Percentiles rank a stretch among this genome's conserved stretches.
phyloP scores from a whole-genome alignment of 2,797 vertebrate species.

The Chloroceryle inda region DNA sequence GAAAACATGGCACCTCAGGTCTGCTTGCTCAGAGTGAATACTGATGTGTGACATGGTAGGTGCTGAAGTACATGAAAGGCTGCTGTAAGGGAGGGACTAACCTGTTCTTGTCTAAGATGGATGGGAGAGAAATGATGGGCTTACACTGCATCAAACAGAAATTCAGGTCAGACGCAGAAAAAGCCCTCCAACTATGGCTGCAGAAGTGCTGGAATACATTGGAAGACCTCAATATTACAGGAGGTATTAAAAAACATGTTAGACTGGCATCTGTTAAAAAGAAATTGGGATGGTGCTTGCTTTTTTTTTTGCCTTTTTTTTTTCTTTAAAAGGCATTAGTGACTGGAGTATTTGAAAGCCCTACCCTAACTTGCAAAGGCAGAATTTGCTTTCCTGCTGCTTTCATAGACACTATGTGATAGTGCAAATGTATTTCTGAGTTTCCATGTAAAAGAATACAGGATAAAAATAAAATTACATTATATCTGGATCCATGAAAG shows the following conservation, averaged over 20 bases:
- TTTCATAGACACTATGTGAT: constrained; percentile 32
- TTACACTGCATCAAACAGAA: background rate
- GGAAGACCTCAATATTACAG: background rate
- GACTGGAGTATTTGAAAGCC: background rate
- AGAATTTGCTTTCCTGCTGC: constrained; percentile 40
- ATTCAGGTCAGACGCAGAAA: background rate
- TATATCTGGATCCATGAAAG: constrained; percentile 70
- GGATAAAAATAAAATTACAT: constrained; percentile 74
- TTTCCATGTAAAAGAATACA: constrained; percentile 54
- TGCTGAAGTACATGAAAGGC: background rate
- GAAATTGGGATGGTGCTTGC: background rate
- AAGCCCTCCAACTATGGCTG: background rate
- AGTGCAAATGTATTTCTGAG: constrained; percentile 56
- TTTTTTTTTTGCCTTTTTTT: background rate
- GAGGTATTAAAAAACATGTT: background rate
- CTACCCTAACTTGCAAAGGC: background rate
- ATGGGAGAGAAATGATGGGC: background rate
- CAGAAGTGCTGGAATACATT: background rate
- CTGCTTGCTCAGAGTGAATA: background rate
- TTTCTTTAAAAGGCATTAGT: background rate
- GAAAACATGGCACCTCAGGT: background rate
- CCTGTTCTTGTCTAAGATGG: background rate
- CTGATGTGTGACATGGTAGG: background rate
- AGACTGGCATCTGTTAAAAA: background rate
- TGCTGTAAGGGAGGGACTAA: background rate